These are phyloP conservation scores for Temnothorax curvispinosus DNA, from an alignment of 1,140 invertebrate genomes.

Conservation along the genomic window DNA sequence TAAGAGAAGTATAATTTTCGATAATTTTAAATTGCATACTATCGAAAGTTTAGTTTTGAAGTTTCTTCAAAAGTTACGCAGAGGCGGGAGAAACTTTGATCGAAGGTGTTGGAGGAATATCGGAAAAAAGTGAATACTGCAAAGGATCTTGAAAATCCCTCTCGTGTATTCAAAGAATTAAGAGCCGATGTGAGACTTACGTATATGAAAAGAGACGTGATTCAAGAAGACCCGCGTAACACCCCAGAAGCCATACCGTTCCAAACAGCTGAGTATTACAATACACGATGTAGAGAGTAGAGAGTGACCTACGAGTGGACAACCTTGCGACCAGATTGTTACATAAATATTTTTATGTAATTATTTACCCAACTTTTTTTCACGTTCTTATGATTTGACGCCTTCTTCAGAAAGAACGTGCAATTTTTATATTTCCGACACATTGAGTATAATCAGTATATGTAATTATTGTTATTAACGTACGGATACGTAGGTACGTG, in stretches of 20 bases:
- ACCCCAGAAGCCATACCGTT: slow-evolving; percentile 79
- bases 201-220: slow-evolving; percentile 34
- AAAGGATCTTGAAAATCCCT: background rate
- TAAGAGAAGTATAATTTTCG: background rate
- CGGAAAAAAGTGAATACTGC: background rate
- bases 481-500: background rate
- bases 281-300: background rate
- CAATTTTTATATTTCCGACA: background rate
- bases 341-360: slow-evolving; percentile 19
- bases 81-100: background rate
- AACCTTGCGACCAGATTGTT: slow-evolving; percentile 16
- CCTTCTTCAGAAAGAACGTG: background rate
- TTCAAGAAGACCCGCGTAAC: slow-evolving; percentile 79
- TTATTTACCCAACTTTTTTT: background rate
- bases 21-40: slow-evolving; percentile 2
- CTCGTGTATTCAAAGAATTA: background rate
- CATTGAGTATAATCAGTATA: background rate
- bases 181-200: background rate
- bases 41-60: slow-evolving; percentile 17
- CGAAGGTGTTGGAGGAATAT: slow-evolving; percentile 1
- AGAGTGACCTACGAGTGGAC: background rate
- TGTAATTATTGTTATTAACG: background rate
- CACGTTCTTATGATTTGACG: background rate
- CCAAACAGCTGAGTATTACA: slow-evolving; percentile 76
- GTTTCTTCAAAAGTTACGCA: background rate